A percentile compares a stretch with the other conserved stretches of the same genome.
Conservation (phyloP, 1,140 invertebrate species). For the roundworm (Caenorhabditis elegans) region DNA sequence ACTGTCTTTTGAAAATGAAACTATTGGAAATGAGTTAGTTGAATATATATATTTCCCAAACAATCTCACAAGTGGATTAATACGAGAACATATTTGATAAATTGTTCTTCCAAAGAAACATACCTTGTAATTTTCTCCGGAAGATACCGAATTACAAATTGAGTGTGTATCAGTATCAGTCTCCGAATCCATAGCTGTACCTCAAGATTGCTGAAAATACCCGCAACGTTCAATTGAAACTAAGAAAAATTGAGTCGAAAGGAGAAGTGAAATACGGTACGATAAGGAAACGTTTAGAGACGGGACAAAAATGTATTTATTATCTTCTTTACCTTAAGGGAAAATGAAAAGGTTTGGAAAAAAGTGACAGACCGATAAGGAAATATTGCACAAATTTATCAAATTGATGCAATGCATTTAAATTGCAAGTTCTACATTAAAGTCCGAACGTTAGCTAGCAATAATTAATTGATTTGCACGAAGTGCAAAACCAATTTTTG, state of each 20-base stretch:
- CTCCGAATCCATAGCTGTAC: neutral
- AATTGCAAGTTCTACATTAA: too few relatives aligned
- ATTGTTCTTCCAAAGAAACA: neutral
- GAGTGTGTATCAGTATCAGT: slow-evolving; percentile 2
- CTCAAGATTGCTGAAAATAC: slow-evolving; percentile 16
- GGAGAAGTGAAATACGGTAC: neutral
- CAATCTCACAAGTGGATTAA: too few relatives aligned
- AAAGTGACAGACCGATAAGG: too few relatives aligned
- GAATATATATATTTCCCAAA: too few relatives aligned
- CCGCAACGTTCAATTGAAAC: neutral
- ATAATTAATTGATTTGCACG: too few relatives aligned
- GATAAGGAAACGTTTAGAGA: neutral
- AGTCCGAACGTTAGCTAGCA: too few relatives aligned
- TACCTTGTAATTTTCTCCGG: neutral
- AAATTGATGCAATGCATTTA: too few relatives aligned
- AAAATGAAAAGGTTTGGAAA: neutral
- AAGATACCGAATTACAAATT: neutral
- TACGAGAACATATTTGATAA: too few relatives aligned
- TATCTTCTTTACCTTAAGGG: neutral
- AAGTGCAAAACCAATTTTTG: too few relatives aligned
- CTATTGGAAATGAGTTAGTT: too few relatives aligned
- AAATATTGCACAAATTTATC: too few relatives aligned
- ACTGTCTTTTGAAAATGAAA: too few relatives aligned
- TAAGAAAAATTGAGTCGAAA: neutral
- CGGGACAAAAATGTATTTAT: slow-evolving; percentile 12